Evolutionary conservation across 2,113 vertebrate genomes (phyloP).

Genomic region (Phalacrocorax aristotelis): DNA sequence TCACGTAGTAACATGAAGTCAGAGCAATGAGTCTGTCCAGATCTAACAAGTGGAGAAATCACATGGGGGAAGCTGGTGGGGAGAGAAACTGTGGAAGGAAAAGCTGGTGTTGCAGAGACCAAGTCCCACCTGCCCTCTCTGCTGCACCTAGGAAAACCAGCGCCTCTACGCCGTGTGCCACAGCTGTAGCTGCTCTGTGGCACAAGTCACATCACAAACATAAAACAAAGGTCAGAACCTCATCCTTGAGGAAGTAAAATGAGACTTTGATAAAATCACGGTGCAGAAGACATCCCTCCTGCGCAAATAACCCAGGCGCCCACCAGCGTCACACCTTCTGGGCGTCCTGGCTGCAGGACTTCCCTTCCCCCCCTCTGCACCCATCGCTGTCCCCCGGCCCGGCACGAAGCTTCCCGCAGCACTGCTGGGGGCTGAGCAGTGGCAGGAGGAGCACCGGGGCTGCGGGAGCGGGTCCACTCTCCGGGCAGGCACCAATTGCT

Average conservation of each 20-base stretch:
- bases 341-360: neutral
- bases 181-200: accelerated
- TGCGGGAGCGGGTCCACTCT: accelerated
- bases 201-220: neutral
- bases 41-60: neutral
- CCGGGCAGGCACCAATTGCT: neutral
- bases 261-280: neutral
- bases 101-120: neutral
- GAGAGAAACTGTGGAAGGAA: accelerated
- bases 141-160: neutral
- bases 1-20: neutral
- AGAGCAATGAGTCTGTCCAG: neutral
- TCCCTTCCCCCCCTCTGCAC: neutral
- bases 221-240: neutral
- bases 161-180: accelerated
- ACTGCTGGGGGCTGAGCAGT: neutral
- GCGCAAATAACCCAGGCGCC: neutral
- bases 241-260: neutral
- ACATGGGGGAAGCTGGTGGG: neutral
- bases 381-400: accelerated
- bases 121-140: neutral
- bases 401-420: neutral
- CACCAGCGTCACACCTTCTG: accelerated
- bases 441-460: neutral
- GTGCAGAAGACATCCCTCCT: neutral